Conservation (phyloP, 1,140 invertebrate genomes). For the Caenorhabditis briggsae region DNA sequence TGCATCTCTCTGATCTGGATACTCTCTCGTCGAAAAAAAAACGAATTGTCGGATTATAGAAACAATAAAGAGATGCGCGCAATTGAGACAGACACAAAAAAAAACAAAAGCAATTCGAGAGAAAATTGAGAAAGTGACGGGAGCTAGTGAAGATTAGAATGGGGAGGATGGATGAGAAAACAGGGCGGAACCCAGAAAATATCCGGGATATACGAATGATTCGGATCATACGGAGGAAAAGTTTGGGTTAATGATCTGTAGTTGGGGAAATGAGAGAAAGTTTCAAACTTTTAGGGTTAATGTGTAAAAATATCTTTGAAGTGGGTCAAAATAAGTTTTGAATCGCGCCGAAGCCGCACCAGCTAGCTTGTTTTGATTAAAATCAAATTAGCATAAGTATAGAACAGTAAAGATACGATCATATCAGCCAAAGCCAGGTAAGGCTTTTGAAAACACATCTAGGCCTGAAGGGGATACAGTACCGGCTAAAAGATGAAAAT, state of each 20-base stretch:
- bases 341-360: too few species aligned
- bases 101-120: slow-evolving; percentile 3
- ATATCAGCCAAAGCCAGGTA: too few species aligned
- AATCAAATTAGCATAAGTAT: too few species aligned
- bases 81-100: background rate
- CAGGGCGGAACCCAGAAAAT: background rate
- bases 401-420: too few species aligned
- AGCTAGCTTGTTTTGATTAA: too few species aligned
- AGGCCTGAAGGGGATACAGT: too few species aligned
- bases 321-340: too few species aligned
- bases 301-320: too few species aligned
- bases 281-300: background rate
- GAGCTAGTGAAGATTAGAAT: background rate
- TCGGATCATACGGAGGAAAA: slow-evolving; percentile 7
- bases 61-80: slow-evolving; percentile 44
- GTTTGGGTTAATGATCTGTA: background rate
- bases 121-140: background rate
- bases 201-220: background rate
- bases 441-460: too few species aligned
- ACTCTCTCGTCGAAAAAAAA: background rate
- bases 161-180: background rate
- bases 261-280: background rate
- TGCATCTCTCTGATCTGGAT: background rate
- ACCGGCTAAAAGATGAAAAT: too few species aligned
- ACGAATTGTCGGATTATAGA: slow-evolving; percentile 44